Base-by-base conservation (phyloP, 2,113 vertebrate species). In the Crotophaga sulcirostris region DNA sequence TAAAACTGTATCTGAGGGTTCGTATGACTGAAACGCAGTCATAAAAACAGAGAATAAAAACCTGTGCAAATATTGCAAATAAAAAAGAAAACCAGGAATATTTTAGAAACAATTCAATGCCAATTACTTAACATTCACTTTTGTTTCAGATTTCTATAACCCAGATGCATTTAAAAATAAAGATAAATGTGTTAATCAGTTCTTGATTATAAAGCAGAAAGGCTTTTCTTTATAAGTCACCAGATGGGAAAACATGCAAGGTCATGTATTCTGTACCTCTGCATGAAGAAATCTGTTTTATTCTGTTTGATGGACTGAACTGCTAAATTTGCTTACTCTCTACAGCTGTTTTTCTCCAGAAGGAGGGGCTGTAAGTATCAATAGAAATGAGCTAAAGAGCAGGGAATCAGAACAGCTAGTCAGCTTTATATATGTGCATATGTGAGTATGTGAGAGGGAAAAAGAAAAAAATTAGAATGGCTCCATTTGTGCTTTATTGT, bases 211-310 rank as follows among this genome's bases (percentile, higher is more conserved):
- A 78, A 91, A 87, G 55, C 42, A 84, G 34, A 79, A 84, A 64
- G 11, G 29, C 3, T 59, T 85, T 79, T 84, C 49, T 86, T 83
- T 87, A 2, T 51, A 88, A 86, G n/a, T 64, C 52, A 52, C 56
- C 77, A 92, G 84, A 78, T 92, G 84, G 52, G 24, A 91, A 94
- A 97, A 77, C 72, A 81, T 77, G 63, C 29, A 54, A 38, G 83
- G 58, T 77, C 72, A 66, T 64, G 40, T 78, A 47, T 84, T 94
- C n/a, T 84, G 49, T 60, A 91, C 47, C 69, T 87, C 52, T 89
- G 11, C 56, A 60, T 68, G 29, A 84, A 89, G 38, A 92, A 59
- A 69, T 68, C 38, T 63, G 38, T 18, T 93, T 84, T 59, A 67
- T 92, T 90, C 81, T 70, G 18, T 92, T 78, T 81, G 69, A 91